Base-by-base conservation (phyloP, 2,888 invertebrate species). In the Caradrina kadenii region DNA sequence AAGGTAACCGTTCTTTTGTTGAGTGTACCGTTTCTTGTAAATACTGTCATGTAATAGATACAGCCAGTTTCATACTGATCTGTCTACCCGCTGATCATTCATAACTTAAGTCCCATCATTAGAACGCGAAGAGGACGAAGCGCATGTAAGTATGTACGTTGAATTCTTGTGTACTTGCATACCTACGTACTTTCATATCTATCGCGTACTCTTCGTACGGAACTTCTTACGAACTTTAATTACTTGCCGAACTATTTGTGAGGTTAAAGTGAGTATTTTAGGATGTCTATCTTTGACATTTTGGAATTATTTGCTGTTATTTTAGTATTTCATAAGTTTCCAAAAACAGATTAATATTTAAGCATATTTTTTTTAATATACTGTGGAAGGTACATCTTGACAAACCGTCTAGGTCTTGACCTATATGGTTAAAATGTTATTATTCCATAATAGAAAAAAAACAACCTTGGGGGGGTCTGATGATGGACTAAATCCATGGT, bases 41-140 rank as follows among this genome's bases (percentile, higher is more conserved):
- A 13, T 39, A 39, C 39, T 39, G 13, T 11, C 39, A 39, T 39
- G 11, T 7, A 39, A 11, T 6, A 39, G 39, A 7, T 21, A 15
- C 10, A 11, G 8, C 5, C 13, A 17, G 13, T 49, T 58, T 45
- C 31, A 3, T 31, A 31, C 31, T 7, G 39, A 39, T 45, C 17
- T 22, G 2, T 31, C 59, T 42, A 17, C 0, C 56, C 80, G 81
- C 83, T 76, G 26, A 35, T 35, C 60, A 69, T 81, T 82, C 73
- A 39, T 88, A 59, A 76, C 85, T 87, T 90, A 71, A 26, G 59
- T 69, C 80, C 64, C 83, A 84, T 86, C 89, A 88, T 89, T 88
- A 89, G 86, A 89, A 84, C 82, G 83, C 85, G 84, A 88, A 75
- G 87, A 89, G 82, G 84, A 83, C 73, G 78, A 78, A 87, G 87